A percentile compares a stretch with the other conserved stretches of the same genome.
phyloP scores from a whole-genome alignment of 2,888 invertebrate species.

The Tetragonisca angustula region DNA sequence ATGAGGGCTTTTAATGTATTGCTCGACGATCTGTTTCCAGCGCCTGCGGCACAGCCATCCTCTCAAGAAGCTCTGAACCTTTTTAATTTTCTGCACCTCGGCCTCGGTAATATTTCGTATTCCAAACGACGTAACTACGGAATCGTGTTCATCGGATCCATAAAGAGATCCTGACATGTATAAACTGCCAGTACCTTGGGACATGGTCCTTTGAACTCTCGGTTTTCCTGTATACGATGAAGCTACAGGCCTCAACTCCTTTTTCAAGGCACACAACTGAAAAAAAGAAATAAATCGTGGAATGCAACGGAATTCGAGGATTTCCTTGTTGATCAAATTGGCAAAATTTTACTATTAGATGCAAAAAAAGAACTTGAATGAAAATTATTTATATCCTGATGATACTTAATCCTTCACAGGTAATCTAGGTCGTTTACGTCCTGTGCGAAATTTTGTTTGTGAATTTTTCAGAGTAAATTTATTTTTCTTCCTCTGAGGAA shows the following conservation, averaged over 20 bases:
- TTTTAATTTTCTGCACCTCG: conserved; percentile 95
- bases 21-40: conserved; percentile 97
- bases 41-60: conserved; percentile 96
- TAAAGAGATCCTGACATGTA: conserved; percentile 11
- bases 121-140: conserved; percentile 55
- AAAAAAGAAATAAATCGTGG: not conserved
- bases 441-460: too few relatives aligned
- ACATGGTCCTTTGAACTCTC: conserved; percentile 71
- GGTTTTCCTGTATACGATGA: conserved; percentile 68
- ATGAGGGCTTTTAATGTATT: conserved; percentile 97
- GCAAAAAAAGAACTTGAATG: too few relatives aligned
- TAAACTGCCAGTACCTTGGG: conserved; percentile 68
- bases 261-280: conserved; percentile 92
- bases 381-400: too few relatives aligned
- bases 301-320: rapidly evolving
- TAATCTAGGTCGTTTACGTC: too few relatives aligned
- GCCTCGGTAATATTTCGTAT: conserved; percentile 84
- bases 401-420: too few relatives aligned
- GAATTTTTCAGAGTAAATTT: too few relatives aligned
- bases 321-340: too few relatives aligned
- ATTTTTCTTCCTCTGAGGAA: too few relatives aligned
- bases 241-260: conserved; percentile 88
- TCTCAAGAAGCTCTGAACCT: conserved; percentile 95
- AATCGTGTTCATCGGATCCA: conserved; percentile 15
- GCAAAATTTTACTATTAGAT: too few relatives aligned